These are phyloP conservation scores for Parus major DNA, from an alignment of 2,113 vertebrate species.

Conservation along the genomic window DNA sequence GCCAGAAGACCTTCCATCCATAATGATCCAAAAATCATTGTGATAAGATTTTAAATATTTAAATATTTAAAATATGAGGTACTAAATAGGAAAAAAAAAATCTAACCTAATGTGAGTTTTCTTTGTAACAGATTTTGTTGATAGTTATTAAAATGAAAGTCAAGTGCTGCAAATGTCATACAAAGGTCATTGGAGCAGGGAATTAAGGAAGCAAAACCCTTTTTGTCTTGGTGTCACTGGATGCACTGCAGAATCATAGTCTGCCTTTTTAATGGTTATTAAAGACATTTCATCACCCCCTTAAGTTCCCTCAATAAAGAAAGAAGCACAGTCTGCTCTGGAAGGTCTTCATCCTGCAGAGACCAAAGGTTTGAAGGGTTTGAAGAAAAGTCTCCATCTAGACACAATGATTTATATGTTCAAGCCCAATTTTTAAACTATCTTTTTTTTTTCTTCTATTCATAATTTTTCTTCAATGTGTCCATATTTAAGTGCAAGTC, in stretches of 20 bases:
- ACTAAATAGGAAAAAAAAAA: neutral
- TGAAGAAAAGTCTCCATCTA: neutral
- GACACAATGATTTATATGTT: neutral
- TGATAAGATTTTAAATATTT: neutral
- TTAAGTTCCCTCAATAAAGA: neutral
- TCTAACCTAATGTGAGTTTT: neutral
- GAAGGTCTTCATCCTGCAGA: neutral
- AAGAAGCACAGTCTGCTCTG: neutral
- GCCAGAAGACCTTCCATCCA: neutral
- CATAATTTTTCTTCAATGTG: neutral
- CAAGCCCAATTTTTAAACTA: rapidly evolving
- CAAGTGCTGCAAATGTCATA: neutral
- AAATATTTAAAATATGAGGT: neutral
- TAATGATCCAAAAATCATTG: neutral
- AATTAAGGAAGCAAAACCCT: neutral
- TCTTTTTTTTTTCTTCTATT: neutral
- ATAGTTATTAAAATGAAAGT: neutral
- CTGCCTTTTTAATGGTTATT: neutral
- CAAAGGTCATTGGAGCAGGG: neutral
- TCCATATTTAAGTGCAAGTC: neutral
- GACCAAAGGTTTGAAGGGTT: neutral
- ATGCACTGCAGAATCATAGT: neutral
- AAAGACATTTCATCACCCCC: neutral
- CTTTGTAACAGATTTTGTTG: neutral
- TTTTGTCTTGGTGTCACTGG: neutral